phyloP scores from a whole-genome alignment of 64 coral and sea anemone genomes.

The Stichodactyla mertensii region DNA sequence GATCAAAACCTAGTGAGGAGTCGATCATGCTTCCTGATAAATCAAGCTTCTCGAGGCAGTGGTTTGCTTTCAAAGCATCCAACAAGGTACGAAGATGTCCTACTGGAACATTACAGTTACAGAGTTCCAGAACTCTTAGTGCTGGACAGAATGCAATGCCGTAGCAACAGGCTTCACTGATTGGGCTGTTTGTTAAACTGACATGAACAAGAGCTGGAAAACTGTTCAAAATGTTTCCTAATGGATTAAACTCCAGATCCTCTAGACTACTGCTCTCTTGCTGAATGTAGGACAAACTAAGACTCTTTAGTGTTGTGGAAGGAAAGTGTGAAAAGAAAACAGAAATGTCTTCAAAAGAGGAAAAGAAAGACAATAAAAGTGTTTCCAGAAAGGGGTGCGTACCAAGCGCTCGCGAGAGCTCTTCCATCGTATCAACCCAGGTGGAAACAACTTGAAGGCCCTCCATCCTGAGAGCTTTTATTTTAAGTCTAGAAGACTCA shows the following conservation, averaged over 20 bases:
- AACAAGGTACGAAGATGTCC: not conserved
- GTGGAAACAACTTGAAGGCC: not conserved
- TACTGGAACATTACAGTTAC: not conserved
- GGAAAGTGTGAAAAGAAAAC: not conserved
- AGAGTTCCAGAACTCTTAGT: not conserved
- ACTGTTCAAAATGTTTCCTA: not conserved
- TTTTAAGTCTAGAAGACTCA: not conserved
- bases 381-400: not conserved
- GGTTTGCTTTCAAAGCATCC: not conserved
- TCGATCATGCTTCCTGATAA: not conserved
- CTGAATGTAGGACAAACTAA: not conserved
- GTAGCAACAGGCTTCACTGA: not conserved
- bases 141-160: not conserved
- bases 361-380: not conserved
- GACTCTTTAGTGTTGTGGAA: not conserved
- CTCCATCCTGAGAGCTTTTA: not conserved
- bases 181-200: not conserved
- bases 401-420: not conserved
- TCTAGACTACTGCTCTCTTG: not conserved
- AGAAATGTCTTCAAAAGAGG: not conserved
- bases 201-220: not conserved
- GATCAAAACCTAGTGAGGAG: not conserved
- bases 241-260: not conserved
- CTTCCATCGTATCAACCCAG: not conserved
- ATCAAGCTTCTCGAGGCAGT: not conserved